Percentiles rank a stretch among this genome's conserved stretches.
Conservation (phyloP, 1,140 invertebrate species). For the Epicauta chinensis region DNA sequence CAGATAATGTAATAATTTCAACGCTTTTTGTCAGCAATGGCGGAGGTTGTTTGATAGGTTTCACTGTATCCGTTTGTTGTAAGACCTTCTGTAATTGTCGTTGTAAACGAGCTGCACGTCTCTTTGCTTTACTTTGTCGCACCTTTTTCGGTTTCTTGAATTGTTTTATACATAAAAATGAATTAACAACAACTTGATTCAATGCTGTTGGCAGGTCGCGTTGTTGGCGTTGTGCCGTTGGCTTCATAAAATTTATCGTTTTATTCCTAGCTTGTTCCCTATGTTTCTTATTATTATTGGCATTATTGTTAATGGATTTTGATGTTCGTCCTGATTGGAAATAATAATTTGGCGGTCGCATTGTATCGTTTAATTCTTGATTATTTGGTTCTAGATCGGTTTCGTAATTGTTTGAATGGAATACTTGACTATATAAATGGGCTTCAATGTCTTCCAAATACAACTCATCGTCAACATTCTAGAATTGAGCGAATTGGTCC, state of each 20-base stretch:
- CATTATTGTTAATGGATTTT: background rate
- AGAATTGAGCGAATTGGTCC: too few relatives aligned
- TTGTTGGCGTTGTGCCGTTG: background rate
- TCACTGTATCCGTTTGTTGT: too few relatives aligned
- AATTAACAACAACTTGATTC: background rate
- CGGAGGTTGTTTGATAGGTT: too few relatives aligned
- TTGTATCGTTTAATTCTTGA: background rate
- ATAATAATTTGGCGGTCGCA: slow-evolving; percentile 2
- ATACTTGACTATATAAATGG: slow-evolving; percentile 41
- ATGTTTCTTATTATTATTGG: background rate
- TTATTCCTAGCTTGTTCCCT: background rate
- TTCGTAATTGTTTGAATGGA: slow-evolving; percentile 23
- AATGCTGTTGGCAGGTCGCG: background rate
- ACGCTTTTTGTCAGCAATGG: background rate
- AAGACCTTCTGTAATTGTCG: too few relatives aligned
- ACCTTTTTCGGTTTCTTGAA: background rate
- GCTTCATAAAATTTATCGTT: background rate
- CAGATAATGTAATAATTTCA: slow-evolving; percentile 6
- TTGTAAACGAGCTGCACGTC: background rate
- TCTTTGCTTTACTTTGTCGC: background rate
- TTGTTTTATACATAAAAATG: background rate
- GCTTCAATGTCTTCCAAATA: slow-evolving; percentile 44
- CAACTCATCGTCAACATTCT: slow-evolving; percentile 5
- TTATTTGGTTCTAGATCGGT: background rate
- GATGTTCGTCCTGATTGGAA: background rate